Base-by-base conservation (phyloP, 2,113 vertebrate genomes). In the Crotalus viridis region DNA sequence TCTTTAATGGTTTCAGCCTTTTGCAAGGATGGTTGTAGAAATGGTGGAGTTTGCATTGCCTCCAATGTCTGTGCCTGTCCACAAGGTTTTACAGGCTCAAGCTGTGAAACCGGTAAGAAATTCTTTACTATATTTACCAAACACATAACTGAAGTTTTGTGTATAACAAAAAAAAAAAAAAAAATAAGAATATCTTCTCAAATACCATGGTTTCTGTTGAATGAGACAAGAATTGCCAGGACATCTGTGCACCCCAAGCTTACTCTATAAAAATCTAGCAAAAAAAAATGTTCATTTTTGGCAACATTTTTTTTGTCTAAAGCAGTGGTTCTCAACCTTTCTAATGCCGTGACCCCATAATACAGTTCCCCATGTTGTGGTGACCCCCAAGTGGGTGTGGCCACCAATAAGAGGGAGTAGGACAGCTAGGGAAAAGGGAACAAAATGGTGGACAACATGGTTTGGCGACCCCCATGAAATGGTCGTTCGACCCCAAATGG, bases 21-120 rank as follows among this genome's bases (percentile, higher is more conserved):
- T 97, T 99, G 99, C 97, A 99, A 98, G 91, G 98, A 99, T 0
- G 98, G 98, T 88, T 99, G 99, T 96, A 98, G 98, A 94, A 99
- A 99, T 0, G 99, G 99, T 92, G 99, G 99, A 59, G 98, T 98
- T 95, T 99, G 99, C 54, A 97, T 99, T 69, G 98, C 99, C 87
- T 98, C 99, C 51, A 98, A 99, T 69, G 98, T 98, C 93, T 99
- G 99, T 89, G 97, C 98, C 93, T 99, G 99, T 96, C 98, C 98
- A 74, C 98, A 99, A 95, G 99, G 99, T 92, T 99, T 99, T 96
- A 99, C 98, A 0, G 99, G 99, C 22, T 97, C 97, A 96, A 98
- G 98, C 95, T 99, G 99, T 94, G 99, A 99, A 97, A 98, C 98
- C 93, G 99, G 99, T 99, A 98, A 98, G 98, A 94, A 87, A 64